Percentiles rank a stretch among this genome's conserved stretches.
phyloP scores from a whole-genome alignment of 2,797 vertebrate species.

The Anguilla megastoma region DNA sequence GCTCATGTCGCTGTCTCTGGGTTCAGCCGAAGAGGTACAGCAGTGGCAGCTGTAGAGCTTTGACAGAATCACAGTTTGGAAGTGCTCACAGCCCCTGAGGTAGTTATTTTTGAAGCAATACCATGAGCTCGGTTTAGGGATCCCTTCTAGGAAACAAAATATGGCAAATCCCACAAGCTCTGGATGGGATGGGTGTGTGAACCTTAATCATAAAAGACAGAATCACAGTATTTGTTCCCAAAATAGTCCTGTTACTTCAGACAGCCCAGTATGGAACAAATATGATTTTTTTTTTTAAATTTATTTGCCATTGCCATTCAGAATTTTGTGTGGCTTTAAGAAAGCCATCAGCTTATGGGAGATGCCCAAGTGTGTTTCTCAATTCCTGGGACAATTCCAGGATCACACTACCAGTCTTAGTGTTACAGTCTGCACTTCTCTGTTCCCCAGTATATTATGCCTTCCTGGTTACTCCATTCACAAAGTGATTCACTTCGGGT shows the following conservation, averaged over 20 bases:
- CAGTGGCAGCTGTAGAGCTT: not conserved
- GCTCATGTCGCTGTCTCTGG: not conserved
- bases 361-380: not conserved
- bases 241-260: conserved; percentile 60
- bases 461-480: not conserved
- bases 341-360: not conserved
- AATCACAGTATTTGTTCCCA: conserved; percentile 52
- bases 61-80: not conserved
- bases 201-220: not conserved
- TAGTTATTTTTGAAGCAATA: not conserved
- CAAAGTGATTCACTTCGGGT: not conserved
- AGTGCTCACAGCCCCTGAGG: not conserved
- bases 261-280: conserved; percentile 62
- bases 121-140: not conserved
- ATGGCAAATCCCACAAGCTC: not conserved
- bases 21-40: not conserved
- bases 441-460: not conserved
- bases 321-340: conserved; percentile 24
- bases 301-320: conserved; percentile 40
- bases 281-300: conserved; percentile 54
- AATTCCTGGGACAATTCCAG: not conserved
- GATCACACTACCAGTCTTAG: not conserved
- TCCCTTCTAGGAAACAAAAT: not conserved
- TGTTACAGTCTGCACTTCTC: not conserved
- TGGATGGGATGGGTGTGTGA: not conserved